Conservation (phyloP, 2,888 invertebrate species). For the Tuta absoluta region DNA sequence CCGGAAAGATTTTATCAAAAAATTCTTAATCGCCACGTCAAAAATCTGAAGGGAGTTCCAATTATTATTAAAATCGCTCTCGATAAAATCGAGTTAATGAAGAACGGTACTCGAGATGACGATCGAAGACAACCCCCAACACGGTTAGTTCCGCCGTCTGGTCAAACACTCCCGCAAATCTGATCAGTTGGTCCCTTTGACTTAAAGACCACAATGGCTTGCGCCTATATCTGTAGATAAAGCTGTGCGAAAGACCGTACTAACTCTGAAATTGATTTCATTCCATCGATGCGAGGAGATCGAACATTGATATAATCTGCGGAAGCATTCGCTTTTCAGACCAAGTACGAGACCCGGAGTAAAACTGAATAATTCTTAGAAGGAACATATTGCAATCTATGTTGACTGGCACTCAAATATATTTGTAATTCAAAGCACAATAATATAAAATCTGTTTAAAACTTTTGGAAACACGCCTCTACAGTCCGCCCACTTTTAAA, state of each 20-base stretch:
- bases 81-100: slow-evolving; percentile 80
- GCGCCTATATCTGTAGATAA: slow-evolving; percentile 15
- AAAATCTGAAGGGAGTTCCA: slow-evolving; percentile 65
- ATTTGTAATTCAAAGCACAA: too few relatives aligned
- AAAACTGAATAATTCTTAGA: not conserved
- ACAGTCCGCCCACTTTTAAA: too few relatives aligned
- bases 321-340: slow-evolving; percentile 59
- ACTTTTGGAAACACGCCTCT: too few relatives aligned
- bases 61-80: slow-evolving; percentile 74
- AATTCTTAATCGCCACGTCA: slow-evolving; percentile 69
- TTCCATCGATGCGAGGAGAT: slow-evolving; percentile 68
- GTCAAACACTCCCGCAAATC: slow-evolving; percentile 16
- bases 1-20: slow-evolving; percentile 55
- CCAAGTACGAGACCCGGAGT: not conserved
- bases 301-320: slow-evolving; percentile 64
- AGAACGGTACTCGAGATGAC: slow-evolving; percentile 71
- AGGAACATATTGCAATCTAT: too few relatives aligned
- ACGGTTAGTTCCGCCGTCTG: slow-evolving; percentile 26
- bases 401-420: too few relatives aligned
- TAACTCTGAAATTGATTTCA: slow-evolving; percentile 75
- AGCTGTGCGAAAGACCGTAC: slow-evolving; percentile 38
- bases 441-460: too few relatives aligned
- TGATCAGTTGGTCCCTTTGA: slow-evolving; percentile 20
- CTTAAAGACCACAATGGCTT: slow-evolving; percentile 16
- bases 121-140: slow-evolving; percentile 46